phyloP scores from a whole-genome alignment of 1,140 invertebrate species.

The Magallana gigas region DNA sequence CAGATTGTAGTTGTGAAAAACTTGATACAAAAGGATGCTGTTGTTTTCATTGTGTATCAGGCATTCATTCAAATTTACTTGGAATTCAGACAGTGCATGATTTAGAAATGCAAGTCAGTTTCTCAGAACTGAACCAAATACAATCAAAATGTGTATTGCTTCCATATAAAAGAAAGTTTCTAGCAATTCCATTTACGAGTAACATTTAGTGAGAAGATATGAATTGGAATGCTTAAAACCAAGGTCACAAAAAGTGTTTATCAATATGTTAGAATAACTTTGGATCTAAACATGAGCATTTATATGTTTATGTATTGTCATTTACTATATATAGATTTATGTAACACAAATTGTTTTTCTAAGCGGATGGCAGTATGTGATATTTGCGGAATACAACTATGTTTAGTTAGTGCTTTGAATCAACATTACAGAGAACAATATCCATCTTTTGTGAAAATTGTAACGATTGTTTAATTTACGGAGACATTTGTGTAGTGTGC shows the following conservation, averaged over 20 bases:
- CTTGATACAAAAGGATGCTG: background rate
- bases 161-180: constrained; percentile 1
- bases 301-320: background rate
- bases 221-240: background rate
- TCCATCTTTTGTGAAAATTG: too few relatives aligned
- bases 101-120: background rate
- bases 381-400: too few relatives aligned
- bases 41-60: background rate
- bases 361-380: too few relatives aligned
- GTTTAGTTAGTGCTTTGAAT: too few relatives aligned
- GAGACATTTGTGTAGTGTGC: too few relatives aligned
- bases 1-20: constrained; percentile 16
- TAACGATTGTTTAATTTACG: too few relatives aligned
- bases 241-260: background rate
- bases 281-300: background rate
- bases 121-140: background rate
- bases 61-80: constrained; percentile 5
- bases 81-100: background rate
- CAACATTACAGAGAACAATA: too few relatives aligned
- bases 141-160: background rate
- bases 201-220: constrained; percentile 51
- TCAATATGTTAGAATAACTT: background rate
- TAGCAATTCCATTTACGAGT: constrained; percentile 36
- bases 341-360: too few relatives aligned
- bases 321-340: constrained; percentile 3